A percentile compares a stretch with the other conserved stretches of the same genome.
phyloP scores from a whole-genome alignment of 2,888 invertebrate genomes.

The Acheta domesticus region DNA sequence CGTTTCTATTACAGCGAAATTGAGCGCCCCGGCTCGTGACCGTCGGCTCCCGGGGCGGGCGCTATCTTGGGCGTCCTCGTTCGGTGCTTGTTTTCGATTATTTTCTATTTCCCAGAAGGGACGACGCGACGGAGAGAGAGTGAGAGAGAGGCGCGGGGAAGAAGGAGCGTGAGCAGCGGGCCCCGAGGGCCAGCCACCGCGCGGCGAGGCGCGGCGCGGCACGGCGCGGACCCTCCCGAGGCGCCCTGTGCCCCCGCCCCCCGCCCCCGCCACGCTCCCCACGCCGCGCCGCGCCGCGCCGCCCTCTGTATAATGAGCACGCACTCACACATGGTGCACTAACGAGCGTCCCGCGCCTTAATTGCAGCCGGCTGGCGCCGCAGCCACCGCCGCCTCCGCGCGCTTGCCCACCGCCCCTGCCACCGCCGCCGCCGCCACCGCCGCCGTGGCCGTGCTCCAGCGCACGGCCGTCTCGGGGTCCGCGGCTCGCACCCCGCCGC shows the following conservation, averaged over 20 bases:
- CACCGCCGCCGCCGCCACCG: not conserved
- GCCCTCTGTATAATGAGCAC: conserved; percentile 3
- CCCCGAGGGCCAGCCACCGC: too few species aligned
- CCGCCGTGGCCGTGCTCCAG: not conserved
- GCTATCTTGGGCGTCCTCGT: not conserved
- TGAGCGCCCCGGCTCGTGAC: too few species aligned
- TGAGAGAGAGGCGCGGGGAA: not conserved
- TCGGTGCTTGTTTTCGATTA: conserved; percentile 10
- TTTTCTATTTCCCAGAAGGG: not conserved
- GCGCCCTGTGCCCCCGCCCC: too few species aligned
- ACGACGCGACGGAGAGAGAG: not conserved
- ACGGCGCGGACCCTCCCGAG: too few species aligned
- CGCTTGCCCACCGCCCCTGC: not conserved
- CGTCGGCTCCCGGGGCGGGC: not conserved
- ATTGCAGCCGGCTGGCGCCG: conserved; percentile 1
- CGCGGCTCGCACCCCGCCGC: conserved; percentile 8
- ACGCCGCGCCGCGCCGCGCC: too few species aligned
- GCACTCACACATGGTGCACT: conserved; percentile 11
- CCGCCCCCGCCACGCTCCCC: too few species aligned
- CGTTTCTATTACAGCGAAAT: too few species aligned
- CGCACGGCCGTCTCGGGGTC: not conserved
- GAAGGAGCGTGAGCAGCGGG: too few species aligned
- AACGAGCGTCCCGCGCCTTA: not conserved
- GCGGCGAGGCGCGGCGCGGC: too few species aligned
- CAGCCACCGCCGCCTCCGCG: not conserved